Base-by-base conservation (phyloP, 2,797 vertebrate genomes). In the Schizopygopsis malacanthus region DNA sequence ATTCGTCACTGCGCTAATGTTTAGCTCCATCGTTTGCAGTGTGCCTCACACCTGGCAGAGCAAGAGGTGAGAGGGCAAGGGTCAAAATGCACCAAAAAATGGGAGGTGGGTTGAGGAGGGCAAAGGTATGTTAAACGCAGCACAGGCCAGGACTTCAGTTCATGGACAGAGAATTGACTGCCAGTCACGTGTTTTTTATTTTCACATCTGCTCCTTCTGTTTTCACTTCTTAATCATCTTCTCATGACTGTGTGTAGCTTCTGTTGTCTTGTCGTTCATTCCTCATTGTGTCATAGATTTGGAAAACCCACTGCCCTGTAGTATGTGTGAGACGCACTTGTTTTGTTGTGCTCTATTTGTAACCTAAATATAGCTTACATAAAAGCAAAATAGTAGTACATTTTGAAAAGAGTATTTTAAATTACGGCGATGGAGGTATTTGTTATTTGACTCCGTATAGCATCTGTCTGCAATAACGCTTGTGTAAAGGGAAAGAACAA, bases 1-100 rank as follows among this genome's bases (percentile, higher is more conserved):
- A 90, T 99, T 99, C 71, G 94, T 98, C 93, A 99, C 98, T 0
- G 98, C 98, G 0, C 97, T 99, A 88, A 99, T 99, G 98, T 98
- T 99, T 96, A 99, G 96, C 94, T 99, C 97, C 12, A 96, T 99
- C 12, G 94, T 99, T 87, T 99, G 98, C 96, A 99, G 97, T 0
- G 93, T 99, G 80, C 98, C 98, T 0, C 98, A 99, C 91, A 98
- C 98, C 85, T 99, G 98, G 98, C 95, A 97, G 59, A 94, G 95
- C n/a, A 98, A 97, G 91, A 97, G 97, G 98, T 99, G 92, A 93
- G 93, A 63, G 56, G 43, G 78, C 69, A 75, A 25, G 52, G 50
- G 83, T 52, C 50, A 69, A 70, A 63, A 69, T 69, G 8, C 3
- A 18, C 65, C 33, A 18, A 50, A 18, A 33, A 22, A 54, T 0